Evolutionary conservation across 2,797 vertebrate genomes (phyloP).

Genomic region (Cyprinodon diabolis): DNA sequence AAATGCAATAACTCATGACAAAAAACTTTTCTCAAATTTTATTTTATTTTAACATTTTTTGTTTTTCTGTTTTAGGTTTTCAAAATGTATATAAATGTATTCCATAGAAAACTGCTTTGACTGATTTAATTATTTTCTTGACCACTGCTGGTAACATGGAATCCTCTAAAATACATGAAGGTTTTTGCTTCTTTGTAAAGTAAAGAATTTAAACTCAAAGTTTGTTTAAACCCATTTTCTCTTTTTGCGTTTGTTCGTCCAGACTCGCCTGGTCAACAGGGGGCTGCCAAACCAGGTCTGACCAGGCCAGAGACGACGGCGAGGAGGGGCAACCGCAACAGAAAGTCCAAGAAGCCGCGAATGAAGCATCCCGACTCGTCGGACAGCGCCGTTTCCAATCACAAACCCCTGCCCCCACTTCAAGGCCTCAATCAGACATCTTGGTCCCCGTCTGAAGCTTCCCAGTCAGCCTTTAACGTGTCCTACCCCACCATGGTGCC

Average conservation of each 20-base stretch:
- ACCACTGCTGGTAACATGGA: no score
- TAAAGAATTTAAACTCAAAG: no score
- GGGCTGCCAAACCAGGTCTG: conserved; percentile 71
- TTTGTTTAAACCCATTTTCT: not conserved
- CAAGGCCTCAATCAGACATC: conserved; percentile 88
- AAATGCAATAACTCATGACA: no score
- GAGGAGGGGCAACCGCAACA: conserved; percentile 85
- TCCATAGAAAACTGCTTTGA: no score
- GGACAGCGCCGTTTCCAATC: conserved; percentile 85
- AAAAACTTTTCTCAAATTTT: no score
- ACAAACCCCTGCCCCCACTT: conserved; percentile 83
- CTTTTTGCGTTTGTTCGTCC: not conserved
- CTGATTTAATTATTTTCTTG: no score
- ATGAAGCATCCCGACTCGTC: conserved; percentile 88
- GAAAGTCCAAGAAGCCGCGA: conserved; percentile 88
- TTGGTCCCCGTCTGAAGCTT: conserved; percentile 89
- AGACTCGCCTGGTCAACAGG: conserved; percentile 63
- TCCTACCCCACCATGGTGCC: conserved; percentile 87
- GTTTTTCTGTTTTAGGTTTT: no score
- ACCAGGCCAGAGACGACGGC: conserved; percentile 75
- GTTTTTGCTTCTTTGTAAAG: no score
- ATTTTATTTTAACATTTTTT: no score
- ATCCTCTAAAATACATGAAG: no score
- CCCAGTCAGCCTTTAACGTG: conserved; percentile 85
- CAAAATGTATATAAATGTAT: no score